Percentiles rank a stretch among this genome's conserved stretches.
These are phyloP conservation scores for Polietes domitor DNA, from an alignment of 2,888 invertebrate species.

Conservation along the genomic window DNA sequence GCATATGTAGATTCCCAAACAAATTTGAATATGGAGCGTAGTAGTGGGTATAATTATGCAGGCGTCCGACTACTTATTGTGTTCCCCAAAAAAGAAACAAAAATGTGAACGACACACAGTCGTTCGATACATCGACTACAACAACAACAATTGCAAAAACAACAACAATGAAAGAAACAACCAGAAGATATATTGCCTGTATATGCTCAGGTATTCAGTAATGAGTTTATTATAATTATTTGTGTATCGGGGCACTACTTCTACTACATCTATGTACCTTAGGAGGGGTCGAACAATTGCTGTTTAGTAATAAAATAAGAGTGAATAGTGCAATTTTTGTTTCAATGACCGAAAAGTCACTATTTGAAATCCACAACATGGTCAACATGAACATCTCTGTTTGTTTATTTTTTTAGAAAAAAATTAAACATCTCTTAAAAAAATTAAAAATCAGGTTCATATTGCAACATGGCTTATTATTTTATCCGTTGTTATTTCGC, in stretches of 20 bases:
- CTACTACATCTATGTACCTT: neutral
- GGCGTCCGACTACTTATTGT: conserved; percentile 1
- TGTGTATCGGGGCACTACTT: neutral
- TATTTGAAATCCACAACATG: too few relatives aligned
- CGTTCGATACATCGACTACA: neutral
- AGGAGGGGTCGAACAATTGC: neutral
- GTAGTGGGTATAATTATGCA: conserved; percentile 12
- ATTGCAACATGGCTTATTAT: too few relatives aligned
- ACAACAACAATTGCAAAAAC: neutral
- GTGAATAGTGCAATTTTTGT: too few relatives aligned
- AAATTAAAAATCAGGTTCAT: too few relatives aligned
- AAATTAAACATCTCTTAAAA: too few relatives aligned
- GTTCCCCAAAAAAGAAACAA: neutral
- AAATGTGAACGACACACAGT: neutral
- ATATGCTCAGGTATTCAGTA: conserved; percentile 11
- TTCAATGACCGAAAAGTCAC: too few relatives aligned
- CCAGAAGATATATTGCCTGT: neutral
- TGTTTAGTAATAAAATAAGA: too few relatives aligned
- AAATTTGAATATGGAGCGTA: neutral
- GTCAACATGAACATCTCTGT: too few relatives aligned
- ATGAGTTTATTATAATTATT: conserved; percentile 11
- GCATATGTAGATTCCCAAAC: neutral
- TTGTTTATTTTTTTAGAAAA: too few relatives aligned
- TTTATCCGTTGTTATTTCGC: neutral
- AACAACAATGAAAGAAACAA: neutral